Percentiles rank a stretch among this genome's conserved stretches.
Conservation (phyloP, 2,113 vertebrate species). For the Toxotes chatareus region DNA sequence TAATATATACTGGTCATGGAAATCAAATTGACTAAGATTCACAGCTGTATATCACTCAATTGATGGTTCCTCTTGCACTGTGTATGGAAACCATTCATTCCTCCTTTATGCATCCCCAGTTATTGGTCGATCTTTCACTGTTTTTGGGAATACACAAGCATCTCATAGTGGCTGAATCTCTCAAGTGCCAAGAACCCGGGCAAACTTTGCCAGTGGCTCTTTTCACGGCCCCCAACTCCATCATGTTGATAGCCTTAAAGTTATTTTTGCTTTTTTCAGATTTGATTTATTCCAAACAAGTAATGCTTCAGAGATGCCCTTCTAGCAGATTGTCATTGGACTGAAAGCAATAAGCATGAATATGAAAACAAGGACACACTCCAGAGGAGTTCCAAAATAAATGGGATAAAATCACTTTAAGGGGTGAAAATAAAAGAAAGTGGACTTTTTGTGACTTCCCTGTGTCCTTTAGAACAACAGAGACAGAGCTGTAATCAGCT, state of each 20-base stretch:
- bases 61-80: background rate
- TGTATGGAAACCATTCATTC: constrained; percentile 11
- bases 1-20: background rate
- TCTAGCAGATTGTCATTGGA: constrained; percentile 65
- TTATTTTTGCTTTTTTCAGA: constrained; percentile 56
- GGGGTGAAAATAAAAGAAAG: constrained; percentile 29
- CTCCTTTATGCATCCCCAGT: constrained; percentile 6
- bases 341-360: constrained; percentile 59
- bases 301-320: constrained; percentile 61
- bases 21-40: background rate
- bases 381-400: constrained; percentile 31
- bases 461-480: constrained; percentile 42
- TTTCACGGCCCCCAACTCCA: constrained; percentile 43
- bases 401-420: constrained; percentile 34
- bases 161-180: constrained; percentile 23
- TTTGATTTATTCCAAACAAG: constrained; percentile 74
- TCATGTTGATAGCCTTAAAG: constrained; percentile 60
- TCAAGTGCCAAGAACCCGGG: constrained; percentile 43
- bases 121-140: constrained; percentile 36
- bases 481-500: constrained; percentile 23
- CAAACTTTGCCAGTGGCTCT: constrained; percentile 56
- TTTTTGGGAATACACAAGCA: constrained; percentile 28
- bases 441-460: constrained; percentile 51
- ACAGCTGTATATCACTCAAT: background rate
- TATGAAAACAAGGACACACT: constrained; percentile 64